Evolutionary conservation across 2,888 invertebrate genomes (phyloP).

Genomic region (Erannis defoliaria): DNA sequence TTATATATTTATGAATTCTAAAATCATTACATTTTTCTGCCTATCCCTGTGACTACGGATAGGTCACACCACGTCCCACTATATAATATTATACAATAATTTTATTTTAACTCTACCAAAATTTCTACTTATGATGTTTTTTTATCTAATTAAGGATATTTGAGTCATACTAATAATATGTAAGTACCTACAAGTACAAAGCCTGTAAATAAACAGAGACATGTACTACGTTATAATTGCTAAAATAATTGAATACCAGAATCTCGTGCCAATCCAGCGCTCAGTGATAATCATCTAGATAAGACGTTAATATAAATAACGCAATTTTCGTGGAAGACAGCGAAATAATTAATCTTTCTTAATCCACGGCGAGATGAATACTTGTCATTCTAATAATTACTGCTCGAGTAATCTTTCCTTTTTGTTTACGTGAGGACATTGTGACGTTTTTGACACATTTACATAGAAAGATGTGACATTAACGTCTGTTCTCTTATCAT

Average conservation of each 20-base stretch:
- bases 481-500: no score
- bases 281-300: constrained; percentile 22
- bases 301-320: constrained; percentile 28
- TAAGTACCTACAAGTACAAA: no score
- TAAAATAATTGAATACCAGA: constrained; percentile 3
- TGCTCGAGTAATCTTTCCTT: constrained; percentile 37
- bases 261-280: constrained; percentile 11
- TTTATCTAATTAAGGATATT: no score
- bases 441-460: constrained; percentile 6
- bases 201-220: background rate
- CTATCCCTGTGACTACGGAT: no score
- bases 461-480: no score
- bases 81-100: no score
- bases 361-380: constrained; percentile 46
- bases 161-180: no score
- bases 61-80: no score
- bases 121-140: no score
- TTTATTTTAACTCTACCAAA: no score
- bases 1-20: no score
- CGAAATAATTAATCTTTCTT: constrained; percentile 45
- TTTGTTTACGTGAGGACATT: constrained; percentile 17
- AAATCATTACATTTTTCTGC: background rate
- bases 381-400: constrained; percentile 51
- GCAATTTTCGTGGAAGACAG: constrained; percentile 39
- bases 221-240: background rate